Conservation (phyloP, 2,888 invertebrate genomes). For the Cheilosia soror region DNA sequence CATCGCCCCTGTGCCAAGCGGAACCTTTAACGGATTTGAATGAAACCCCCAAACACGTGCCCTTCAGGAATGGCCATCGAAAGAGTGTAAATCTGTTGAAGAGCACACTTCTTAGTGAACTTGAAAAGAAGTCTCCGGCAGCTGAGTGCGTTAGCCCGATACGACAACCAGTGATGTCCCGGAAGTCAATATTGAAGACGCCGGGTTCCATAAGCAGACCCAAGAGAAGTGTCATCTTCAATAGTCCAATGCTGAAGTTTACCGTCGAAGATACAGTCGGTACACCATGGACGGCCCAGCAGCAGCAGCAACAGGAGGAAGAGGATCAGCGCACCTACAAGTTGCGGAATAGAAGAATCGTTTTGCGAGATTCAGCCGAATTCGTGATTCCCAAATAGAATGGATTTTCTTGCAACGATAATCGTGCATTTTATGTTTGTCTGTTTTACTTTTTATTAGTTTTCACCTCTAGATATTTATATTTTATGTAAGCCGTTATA, state of each 20-base stretch:
- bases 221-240: conserved; percentile 79
- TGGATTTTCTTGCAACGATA: neutral
- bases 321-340: conserved; percentile 73
- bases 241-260: conserved; percentile 80
- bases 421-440: neutral
- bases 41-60: conserved; percentile 25
- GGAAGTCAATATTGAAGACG: conserved; percentile 81
- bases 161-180: neutral
- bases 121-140: conserved; percentile 25
- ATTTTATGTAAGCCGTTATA: neutral
- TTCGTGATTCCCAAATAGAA: conserved; percentile 76
- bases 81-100: conserved; percentile 59
- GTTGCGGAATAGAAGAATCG: conserved; percentile 77
- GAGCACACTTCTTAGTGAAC: conserved; percentile 26
- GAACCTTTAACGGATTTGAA: neutral
- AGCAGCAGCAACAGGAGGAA: conserved; percentile 8
- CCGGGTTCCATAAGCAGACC: conserved; percentile 78
- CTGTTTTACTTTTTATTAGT: neutral
- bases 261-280: conserved; percentile 76
- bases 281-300: conserved; percentile 34
- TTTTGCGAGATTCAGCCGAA: conserved; percentile 77
- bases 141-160: neutral
- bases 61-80: conserved; percentile 20
- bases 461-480: neutral
- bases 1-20: neutral